Percentiles rank a stretch among this genome's conserved stretches.
These are phyloP conservation scores for Tipula unca DNA, from an alignment of 2,888 invertebrate species.

Conservation along the genomic window DNA sequence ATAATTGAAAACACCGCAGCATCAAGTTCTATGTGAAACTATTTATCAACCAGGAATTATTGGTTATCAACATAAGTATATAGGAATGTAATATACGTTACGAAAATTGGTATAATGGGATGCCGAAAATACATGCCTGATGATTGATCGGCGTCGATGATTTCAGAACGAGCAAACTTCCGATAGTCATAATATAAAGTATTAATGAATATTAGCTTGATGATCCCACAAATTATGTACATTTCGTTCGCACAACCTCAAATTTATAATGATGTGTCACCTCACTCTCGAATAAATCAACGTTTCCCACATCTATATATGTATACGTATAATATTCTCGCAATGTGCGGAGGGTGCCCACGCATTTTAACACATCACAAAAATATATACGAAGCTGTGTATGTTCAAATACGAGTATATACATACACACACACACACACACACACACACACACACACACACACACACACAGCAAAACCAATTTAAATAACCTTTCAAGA, in stretches of 20 bases:
- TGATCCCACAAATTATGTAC: not conserved
- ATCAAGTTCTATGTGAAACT: no score
- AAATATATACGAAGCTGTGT: not conserved
- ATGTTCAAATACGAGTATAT: no score
- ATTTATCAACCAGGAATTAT: no score
- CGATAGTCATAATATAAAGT: not conserved
- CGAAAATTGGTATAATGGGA: no score
- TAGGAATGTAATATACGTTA: no score
- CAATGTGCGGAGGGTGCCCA: not conserved
- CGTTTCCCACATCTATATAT: not conserved
- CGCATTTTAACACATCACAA: not conserved
- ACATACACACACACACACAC: not conserved
- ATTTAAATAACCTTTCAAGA: not conserved
- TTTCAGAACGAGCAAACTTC: not conserved
- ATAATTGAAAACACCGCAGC: no score
- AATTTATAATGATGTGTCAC: not conserved
- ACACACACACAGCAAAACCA: not conserved
- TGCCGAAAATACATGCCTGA: no score
- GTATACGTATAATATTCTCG: not conserved
- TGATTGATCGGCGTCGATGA: no score
- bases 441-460: not conserved
- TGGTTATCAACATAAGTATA: no score
- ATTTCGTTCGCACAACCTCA: not conserved
- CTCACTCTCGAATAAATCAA: not conserved
- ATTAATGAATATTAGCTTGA: not conserved